Base-by-base conservation (phyloP, 2,113 vertebrate species). In the Silurus asotus region DNA sequence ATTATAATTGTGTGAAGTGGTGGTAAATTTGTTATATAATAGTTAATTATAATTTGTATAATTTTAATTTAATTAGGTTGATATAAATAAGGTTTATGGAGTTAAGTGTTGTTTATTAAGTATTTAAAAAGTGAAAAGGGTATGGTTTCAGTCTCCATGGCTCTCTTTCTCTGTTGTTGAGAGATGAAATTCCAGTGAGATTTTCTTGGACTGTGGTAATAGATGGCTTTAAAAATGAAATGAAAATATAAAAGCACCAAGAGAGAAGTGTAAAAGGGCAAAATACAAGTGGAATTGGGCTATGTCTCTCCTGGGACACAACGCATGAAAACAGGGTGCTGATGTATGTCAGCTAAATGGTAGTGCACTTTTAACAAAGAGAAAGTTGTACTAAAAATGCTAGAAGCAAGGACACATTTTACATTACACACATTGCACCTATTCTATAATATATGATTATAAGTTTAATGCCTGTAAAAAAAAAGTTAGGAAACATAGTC, bases 221-320 rank as follows among this genome's bases (percentile, higher is more conserved):
- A 14, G 25, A 77, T 56, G n/a, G 53, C 13, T 56, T 55, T 56
- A 14, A 77, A 75, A 75, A 75, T 53, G n/a, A 53, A 74, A 20
- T 49, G 19, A 10, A 74, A 74, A 74, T 74, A 23, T 74, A 49
- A 48, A 49, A 74, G 45, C 70, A 74, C 7, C 45, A 49, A 10
- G 17, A 49, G 8, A 74, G 45, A 20, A 19, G 45, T 17, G 23
- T 19, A 23, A 20, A n/a, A 77, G 7, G 51, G 13, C 17, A 51
- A 56, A 77, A 53, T 56, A 75, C 8, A 77, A 25, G 9, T 20
- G 19, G 9, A 77, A 55, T 15, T 77, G 74, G 51, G 51, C 23
- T 75, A 55, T 55, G 74, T 76, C 74, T 6, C 74, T 25, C 75
- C 25, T 58, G 25, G n/a, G 75, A 53, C 72, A 74, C 70, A 51